Evolutionary conservation across 2,113 vertebrate genomes (phyloP).

Genomic region (Chionomys nivalis): DNA sequence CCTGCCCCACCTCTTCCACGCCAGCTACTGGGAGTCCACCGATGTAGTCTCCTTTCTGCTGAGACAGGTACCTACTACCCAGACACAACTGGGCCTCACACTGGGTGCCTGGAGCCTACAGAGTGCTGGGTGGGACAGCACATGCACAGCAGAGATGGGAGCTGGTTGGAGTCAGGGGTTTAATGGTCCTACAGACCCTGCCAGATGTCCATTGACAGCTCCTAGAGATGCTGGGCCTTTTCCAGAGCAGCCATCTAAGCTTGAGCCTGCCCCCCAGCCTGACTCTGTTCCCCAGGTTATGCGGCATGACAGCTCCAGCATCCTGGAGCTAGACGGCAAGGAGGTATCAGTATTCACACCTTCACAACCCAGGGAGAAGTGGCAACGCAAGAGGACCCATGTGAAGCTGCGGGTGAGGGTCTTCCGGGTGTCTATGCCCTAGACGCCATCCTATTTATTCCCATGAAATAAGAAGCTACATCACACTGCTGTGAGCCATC

Average conservation of each 20-base stretch:
- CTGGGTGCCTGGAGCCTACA: rapidly evolving
- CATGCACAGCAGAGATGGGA: not conserved
- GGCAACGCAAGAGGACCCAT: slow-evolving; percentile 95
- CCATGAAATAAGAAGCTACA: not conserved
- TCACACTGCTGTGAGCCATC: not conserved
- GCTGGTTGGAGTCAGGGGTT: not conserved
- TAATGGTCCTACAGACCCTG: not conserved
- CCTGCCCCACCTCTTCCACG: slow-evolving; percentile 97
- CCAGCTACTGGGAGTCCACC: slow-evolving; percentile 98
- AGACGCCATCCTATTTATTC: rapidly evolving
- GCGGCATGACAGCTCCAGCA: slow-evolving; percentile 94
- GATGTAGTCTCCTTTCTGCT: slow-evolving; percentile 97
- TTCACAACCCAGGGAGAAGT: slow-evolving; percentile 96
- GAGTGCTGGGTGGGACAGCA: not conserved
- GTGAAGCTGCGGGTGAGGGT: slow-evolving; percentile 93
- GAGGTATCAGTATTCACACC: slow-evolving; percentile 96
- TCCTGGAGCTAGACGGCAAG: slow-evolving; percentile 95
- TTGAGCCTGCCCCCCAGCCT: not conserved
- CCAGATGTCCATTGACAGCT: not conserved
- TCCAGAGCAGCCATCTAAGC: not conserved
- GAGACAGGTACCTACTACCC: slow-evolving; percentile 89
- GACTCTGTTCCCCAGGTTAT: slow-evolving; percentile 88
- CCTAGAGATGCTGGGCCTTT: not conserved
- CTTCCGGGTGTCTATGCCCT: rapidly evolving
- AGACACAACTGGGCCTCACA: not conserved